Evolutionary conservation across 2,797 vertebrate species (phyloP).

Genomic region (Pogonophryne albipinna): DNA sequence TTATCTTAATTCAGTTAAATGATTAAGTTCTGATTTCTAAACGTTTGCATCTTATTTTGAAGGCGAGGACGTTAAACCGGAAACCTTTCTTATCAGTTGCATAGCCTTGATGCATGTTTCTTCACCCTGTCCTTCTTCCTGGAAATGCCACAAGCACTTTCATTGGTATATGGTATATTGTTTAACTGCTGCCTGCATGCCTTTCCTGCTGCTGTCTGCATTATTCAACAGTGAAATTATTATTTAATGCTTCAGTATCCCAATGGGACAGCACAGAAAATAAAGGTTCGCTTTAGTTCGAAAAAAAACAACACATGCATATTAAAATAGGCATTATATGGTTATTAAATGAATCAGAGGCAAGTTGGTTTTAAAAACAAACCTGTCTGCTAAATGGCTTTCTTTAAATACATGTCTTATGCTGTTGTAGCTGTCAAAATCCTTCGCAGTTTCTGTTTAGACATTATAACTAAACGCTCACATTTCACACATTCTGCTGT

Average conservation of each 20-base stretch:
- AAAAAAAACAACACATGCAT: neutral
- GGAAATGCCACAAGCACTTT: neutral
- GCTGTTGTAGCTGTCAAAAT: neutral
- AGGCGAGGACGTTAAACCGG: slow-evolving; percentile 17
- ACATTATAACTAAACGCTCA: neutral
- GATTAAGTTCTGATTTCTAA: neutral
- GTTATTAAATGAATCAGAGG: slow-evolving; percentile 1
- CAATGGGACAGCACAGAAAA: neutral
- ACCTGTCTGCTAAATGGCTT: neutral
- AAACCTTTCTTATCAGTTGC: neutral
- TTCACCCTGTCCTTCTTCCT: slow-evolving; percentile 16
- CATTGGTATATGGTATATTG: slow-evolving; percentile 4
- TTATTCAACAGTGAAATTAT: slow-evolving; percentile 16
- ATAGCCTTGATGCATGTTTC: neutral
- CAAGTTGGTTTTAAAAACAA: neutral
- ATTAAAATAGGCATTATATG: neutral
- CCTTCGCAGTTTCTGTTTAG: neutral
- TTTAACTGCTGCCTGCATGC: slow-evolving; percentile 7
- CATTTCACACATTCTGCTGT: neutral
- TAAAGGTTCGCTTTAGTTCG: neutral
- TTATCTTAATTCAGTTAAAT: neutral
- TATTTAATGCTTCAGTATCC: slow-evolving; percentile 1
- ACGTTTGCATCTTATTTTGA: slow-evolving; percentile 34
- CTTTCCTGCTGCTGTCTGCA: neutral
- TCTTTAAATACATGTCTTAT: neutral